phyloP scores from a whole-genome alignment of 2,888 invertebrate genomes.

The Pardosa pseudoannulata region DNA sequence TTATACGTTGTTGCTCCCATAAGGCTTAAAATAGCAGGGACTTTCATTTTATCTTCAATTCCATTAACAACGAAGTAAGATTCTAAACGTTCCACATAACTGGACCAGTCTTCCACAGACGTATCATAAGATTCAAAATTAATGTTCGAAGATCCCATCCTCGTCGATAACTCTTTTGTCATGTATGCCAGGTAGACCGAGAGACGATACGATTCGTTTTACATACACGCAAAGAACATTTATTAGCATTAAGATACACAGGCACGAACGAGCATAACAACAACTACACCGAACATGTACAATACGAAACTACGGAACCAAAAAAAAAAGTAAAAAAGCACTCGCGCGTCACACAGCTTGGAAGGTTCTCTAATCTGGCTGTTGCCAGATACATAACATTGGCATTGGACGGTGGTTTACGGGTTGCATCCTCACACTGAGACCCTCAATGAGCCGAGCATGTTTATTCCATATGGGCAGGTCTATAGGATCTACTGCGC shows the following conservation, averaged over 20 bases:
- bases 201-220: constrained; percentile 45
- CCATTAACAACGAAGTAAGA: constrained; percentile 44
- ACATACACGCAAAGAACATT: constrained; percentile 43
- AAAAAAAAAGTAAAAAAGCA: too few species aligned
- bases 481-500: too few species aligned
- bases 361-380: constrained; percentile 40
- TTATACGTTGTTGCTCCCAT: constrained; percentile 45
- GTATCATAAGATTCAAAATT: constrained; percentile 44
- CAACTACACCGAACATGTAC: constrained; percentile 43
- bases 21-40: constrained; percentile 43
- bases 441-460: too few species aligned
- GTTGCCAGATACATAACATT: constrained; percentile 48
- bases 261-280: constrained; percentile 43
- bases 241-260: constrained; percentile 35
- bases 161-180: constrained; percentile 41
- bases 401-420: too few species aligned
- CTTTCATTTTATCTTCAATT: constrained; percentile 39
- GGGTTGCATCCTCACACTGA: too few species aligned
- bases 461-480: too few species aligned
- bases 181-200: constrained; percentile 45
- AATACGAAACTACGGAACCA: constrained; percentile 30
- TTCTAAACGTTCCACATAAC: constrained; percentile 46
- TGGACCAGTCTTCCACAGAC: constrained; percentile 47
- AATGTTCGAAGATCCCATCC: constrained; percentile 42
- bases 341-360: constrained; percentile 48